A percentile compares a stretch with the other conserved stretches of the same genome.
These are phyloP conservation scores for Arctopsyche grandis DNA, from an alignment of 1,140 invertebrate species.

Conservation along the genomic window DNA sequence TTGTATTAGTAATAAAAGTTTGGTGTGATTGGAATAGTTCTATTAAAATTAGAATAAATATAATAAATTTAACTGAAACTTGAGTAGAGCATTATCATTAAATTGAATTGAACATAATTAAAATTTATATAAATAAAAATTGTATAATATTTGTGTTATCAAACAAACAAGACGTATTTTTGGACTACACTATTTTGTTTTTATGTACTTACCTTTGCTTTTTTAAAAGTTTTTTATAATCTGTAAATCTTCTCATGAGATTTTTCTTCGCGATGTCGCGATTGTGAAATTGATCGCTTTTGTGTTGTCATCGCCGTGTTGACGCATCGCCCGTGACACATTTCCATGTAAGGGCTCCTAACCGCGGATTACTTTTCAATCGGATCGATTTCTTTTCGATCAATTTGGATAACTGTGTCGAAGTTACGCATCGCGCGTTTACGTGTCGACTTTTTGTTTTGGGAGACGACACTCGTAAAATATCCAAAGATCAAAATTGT, in stretches of 20 bases:
- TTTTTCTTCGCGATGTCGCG: background rate
- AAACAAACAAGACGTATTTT: no score
- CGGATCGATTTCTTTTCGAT: constrained; percentile 35
- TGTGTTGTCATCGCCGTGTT: background rate
- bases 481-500: background rate
- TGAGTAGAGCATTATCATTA: no score
- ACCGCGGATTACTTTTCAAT: constrained; percentile 33
- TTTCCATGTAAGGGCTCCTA: constrained; percentile 3
- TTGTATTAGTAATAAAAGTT: no score
- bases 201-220: no score
- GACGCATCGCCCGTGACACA: constrained; percentile 9
- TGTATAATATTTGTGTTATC: no score
- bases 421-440: background rate
- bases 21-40: no score
- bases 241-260: background rate
- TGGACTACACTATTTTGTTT: no score
- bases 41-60: no score
- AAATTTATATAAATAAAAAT: no score
- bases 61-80: no score
- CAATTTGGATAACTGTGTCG: constrained; percentile 19
- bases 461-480: background rate
- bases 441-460: background rate
- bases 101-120: no score
- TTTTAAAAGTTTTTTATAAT: no score
- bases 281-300: background rate